Evolutionary conservation across 2,113 vertebrate species (phyloP).

Genomic region (Anhinga anhinga): DNA sequence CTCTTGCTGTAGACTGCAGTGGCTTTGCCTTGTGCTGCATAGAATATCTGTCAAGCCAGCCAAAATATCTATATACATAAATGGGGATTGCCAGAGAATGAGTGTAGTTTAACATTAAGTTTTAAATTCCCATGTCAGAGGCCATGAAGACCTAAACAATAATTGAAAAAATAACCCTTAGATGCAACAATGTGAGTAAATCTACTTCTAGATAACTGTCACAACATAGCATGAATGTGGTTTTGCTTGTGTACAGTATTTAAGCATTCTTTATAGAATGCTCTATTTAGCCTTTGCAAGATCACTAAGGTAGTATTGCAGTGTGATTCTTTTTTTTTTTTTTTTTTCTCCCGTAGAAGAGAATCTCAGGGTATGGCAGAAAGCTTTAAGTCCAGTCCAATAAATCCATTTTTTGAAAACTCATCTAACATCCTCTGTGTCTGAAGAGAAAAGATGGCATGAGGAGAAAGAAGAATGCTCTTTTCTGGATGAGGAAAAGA

Average conservation of each 20-base stretch:
- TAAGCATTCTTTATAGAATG: neutral
- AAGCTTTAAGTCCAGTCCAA: neutral
- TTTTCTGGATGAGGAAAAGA: neutral
- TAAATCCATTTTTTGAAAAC: neutral
- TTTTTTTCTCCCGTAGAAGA: neutral
- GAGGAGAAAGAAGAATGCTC: neutral
- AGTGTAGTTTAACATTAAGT: neutral
- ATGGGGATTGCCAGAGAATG: neutral
- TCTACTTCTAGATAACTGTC: neutral
- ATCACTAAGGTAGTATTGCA: neutral
- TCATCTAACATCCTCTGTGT: neutral
- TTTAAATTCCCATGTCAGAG: neutral
- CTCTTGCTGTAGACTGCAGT: slow-evolving; percentile 67
- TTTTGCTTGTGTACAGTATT: neutral
- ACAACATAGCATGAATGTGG: neutral
- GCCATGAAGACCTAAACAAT: neutral
- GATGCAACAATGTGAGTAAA: neutral
- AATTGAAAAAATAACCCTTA: neutral
- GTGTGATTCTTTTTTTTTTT: too few relatives aligned
- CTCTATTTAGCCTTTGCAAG: neutral
- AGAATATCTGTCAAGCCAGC: neutral
- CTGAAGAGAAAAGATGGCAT: neutral
- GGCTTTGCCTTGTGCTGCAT: slow-evolving; percentile 3
- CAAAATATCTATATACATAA: neutral
- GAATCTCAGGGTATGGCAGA: neutral